Evolutionary conservation across 2,113 vertebrate species (phyloP).

Genomic region (Erpornis zantholeuca): DNA sequence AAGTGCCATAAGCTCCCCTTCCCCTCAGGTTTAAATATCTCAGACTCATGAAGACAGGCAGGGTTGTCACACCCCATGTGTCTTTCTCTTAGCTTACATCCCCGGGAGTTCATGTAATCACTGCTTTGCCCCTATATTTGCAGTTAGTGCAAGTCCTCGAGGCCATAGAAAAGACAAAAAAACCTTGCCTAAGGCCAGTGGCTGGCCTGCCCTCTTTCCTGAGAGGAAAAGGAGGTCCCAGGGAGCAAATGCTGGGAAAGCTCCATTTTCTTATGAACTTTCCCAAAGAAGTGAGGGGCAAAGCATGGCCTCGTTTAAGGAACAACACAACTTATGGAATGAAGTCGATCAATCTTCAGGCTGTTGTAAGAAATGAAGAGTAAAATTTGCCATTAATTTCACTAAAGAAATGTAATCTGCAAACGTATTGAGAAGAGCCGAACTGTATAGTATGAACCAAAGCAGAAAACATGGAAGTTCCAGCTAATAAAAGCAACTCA

Average conservation of each 20-base stretch:
- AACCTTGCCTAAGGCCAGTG: not conserved
- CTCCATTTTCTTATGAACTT: not conserved
- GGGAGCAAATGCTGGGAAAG: not conserved
- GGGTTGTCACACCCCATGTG: accelerated
- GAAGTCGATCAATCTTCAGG: not conserved
- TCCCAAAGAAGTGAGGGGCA: not conserved
- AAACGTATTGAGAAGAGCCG: not conserved
- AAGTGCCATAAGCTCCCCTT: not conserved
- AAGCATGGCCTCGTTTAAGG: not conserved
- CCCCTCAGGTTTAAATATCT: not conserved
- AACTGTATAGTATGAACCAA: not conserved
- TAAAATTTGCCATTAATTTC: not conserved
- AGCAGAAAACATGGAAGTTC: not conserved
- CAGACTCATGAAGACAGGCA: not conserved
- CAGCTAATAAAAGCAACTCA: not conserved
- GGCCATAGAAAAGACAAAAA: not conserved
- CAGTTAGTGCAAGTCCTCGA: not conserved
- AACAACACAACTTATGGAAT: not conserved
- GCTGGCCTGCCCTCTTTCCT: not conserved
- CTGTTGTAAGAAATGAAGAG: not conserved
- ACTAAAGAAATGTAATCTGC: not conserved
- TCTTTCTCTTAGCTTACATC: not conserved
- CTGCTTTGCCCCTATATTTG: not conserved
- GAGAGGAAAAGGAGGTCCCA: not conserved
- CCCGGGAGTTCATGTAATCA: not conserved